Conservation (phyloP, 2,113 vertebrate genomes). For the Microtus montanus region DNA sequence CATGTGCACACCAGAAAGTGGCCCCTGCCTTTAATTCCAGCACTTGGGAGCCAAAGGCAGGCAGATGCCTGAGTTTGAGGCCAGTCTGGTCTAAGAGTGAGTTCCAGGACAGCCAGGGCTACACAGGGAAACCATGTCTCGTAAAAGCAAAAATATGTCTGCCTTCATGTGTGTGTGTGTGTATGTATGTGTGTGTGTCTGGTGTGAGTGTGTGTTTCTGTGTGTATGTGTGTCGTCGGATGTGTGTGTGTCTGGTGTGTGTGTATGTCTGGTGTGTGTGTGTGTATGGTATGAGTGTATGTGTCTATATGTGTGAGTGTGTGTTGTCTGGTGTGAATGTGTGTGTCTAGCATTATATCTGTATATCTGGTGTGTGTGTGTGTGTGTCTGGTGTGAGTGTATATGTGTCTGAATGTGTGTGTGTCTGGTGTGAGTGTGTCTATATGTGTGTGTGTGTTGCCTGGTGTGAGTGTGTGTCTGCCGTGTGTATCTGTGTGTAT, state of each 20-base stretch:
- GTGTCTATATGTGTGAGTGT: not conserved
- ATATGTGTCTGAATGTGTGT: too few species aligned
- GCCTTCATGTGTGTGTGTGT: not conserved
- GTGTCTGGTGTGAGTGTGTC: too few species aligned
- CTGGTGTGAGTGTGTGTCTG: too few species aligned
- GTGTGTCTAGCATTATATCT: too few species aligned
- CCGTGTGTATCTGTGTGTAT: not conserved
- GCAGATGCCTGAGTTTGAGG: not conserved
- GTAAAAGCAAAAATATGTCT: not conserved
- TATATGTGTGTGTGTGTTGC: not conserved
- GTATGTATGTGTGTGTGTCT: not conserved
- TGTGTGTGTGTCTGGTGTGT: not conserved
- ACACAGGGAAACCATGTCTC: not conserved
- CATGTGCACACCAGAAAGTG: not conserved
- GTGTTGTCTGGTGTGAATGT: too few species aligned
- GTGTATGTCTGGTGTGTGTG: not conserved
- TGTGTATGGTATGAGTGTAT: not conserved
- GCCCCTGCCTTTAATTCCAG: not conserved
- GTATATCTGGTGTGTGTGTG: not conserved
- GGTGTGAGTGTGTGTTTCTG: rapidly evolving
- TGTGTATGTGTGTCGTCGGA: too few species aligned
- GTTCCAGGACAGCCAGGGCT: not conserved
- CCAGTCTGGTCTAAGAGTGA: not conserved
- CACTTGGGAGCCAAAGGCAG: not conserved
- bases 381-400: not conserved